Base-by-base conservation (phyloP, 2,888 invertebrate species). In the Slavum lentiscoides region DNA sequence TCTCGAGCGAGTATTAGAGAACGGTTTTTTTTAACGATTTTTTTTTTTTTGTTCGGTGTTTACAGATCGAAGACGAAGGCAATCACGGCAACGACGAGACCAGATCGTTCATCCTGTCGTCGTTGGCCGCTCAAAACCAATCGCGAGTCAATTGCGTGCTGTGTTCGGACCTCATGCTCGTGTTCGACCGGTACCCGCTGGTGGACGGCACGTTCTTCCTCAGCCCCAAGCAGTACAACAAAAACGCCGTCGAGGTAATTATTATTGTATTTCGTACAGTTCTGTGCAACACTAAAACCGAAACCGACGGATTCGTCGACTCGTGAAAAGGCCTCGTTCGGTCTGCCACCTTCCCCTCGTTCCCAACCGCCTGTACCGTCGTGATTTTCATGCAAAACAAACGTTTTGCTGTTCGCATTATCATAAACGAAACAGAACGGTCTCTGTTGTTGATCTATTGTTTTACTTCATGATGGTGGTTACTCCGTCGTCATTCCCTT, bases 21-120 rank as follows among this genome's bases (percentile, higher is more conserved):
- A 30, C n/a, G n/a, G n/a, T n/a, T 39, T 39, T 39, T 55, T 21
- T 8, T 74, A 62, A 53, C 30, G 19, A 61, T n/a, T 21, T 19
- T 62, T 11, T 72, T 39, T 39, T n/a, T 49, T 74, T 84, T 11
- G 7, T 59, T 8, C 11, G n/a, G 58, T 61, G 11, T 11, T 43
- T 1, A 89, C 90, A 96, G 94, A 96, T 98, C 90, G 98, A 98
- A 88, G 98, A 98, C 86, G 98, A 98, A 87, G 97, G 96, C 83
- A 96, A 96, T 88, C 97, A 97, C 87, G 98, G 98, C 85, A 98
- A 98, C 88, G 98, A 98, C 87, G 98, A 98, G 87, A 97, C 96
- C 72, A 91, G 98, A 84, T 93, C 95, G 86, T 98, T 98, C 89
- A 95, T 98, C 85, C 89, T 98, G 86, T 96, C 97, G 83, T 96